Base-by-base conservation (phyloP, 2,797 vertebrate species). In the Phrynocephalus forsythii region DNA sequence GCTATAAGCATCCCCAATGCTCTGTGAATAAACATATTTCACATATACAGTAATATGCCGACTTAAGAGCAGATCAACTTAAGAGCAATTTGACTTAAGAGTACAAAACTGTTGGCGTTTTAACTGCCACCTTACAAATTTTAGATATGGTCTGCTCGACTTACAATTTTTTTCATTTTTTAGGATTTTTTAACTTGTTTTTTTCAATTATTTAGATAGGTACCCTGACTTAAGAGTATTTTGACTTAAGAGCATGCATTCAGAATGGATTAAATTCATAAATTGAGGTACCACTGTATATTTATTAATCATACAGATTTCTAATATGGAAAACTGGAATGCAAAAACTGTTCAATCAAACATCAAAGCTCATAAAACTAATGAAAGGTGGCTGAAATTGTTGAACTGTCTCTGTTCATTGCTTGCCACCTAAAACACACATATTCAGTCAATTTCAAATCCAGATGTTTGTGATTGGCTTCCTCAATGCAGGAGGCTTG, bases 371-470 rank as follows among this genome's bases (percentile, higher is more conserved):
- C n/a, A 72, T 56, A 72, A 83, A 56, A 22, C 44, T 72, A 56
- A 83, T 72, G 56, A 72, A 33, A n/a, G 50, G 82, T 79, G 13
- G 56, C 22, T 50, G 33, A 56, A 28, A 71, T 69, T 52, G n/a
- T 79, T 26, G 84, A 78, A 56, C 28, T 68, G 20, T 79, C 75
- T 85, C 75, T 68, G 18, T 50, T 78, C 44, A 26, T 33, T 85
- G n/a, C 72, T 83, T 72, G 69, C 68, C 13, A 26, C 38, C 30
- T 72, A 60, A 18, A 69, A 56, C 22, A 83, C 8, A 71, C 16
- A 82, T 11, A 82, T 50, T 71, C 67, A 10, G n/a, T 69, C 76
- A 69, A 56, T 26, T 22, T 71, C 79, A 68, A 16, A 52, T 73
- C 33, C 83, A 30, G 22, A 13, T 38, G 10, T 56, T 86, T 26